These are phyloP conservation scores for Scarus forsteni DNA, from an alignment of 2,797 vertebrate genomes.

Conservation along the genomic window DNA sequence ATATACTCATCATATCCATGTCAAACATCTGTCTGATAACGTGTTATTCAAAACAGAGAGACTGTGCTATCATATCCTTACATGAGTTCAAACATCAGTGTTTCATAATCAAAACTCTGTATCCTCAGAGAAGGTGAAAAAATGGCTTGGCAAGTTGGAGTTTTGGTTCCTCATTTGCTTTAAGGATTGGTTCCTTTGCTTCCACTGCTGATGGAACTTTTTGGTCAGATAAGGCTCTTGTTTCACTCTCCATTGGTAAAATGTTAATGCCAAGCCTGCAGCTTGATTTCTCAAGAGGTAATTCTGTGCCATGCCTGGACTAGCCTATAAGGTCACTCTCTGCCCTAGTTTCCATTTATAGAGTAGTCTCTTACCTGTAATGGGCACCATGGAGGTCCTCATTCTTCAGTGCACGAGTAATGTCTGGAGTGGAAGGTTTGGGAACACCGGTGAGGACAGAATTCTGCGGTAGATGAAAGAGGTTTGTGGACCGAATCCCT, in stretches of 20 bases:
- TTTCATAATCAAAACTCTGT: no score
- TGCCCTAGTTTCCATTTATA: constrained; percentile 29
- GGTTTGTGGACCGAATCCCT: constrained; percentile 60
- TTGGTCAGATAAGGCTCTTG: neutral
- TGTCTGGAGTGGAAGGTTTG: constrained; percentile 69
- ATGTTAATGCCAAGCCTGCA: neutral
- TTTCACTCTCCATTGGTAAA: constrained; percentile 9
- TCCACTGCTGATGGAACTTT: neutral
- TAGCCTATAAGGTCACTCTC: constrained; percentile 6
- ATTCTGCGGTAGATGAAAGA: constrained; percentile 73
- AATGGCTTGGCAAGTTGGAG: neutral
- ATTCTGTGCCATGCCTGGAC: constrained; percentile 16
- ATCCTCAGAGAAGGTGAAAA: no score
- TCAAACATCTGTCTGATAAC: no score
- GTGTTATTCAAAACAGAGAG: no score
- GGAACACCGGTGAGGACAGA: constrained; percentile 73
- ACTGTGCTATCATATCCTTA: no score
- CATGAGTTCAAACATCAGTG: no score
- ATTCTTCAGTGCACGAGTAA: constrained; percentile 60
- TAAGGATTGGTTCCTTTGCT: neutral
- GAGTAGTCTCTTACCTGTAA: constrained; percentile 59
- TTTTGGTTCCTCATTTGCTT: neutral
- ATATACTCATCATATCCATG: no score
- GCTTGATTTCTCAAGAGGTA: constrained; percentile 3
- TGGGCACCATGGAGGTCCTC: constrained; percentile 55